A percentile compares a stretch with the other conserved stretches of the same genome.
Conservation (phyloP, 1,140 invertebrate species). For the Drosophila dunni region DNA sequence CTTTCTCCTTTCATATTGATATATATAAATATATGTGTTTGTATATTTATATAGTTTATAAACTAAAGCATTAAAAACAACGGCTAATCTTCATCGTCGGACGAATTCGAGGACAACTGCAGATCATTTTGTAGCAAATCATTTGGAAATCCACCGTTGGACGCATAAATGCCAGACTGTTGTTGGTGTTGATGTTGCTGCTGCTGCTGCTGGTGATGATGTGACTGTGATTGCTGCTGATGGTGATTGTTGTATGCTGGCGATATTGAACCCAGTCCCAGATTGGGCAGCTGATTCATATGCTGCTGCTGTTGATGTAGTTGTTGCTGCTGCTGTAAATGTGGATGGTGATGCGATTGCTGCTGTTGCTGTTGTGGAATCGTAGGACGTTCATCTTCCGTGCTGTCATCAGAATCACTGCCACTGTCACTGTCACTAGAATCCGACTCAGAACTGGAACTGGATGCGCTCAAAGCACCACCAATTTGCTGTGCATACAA, state of each 20-base stretch:
- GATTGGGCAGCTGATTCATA: conserved; percentile 53
- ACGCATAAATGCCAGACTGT: conserved; percentile 73
- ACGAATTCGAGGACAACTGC: conserved; percentile 86
- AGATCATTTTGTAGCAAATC: conserved; percentile 89
- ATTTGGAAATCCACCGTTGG: conserved; percentile 85
- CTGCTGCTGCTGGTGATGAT: conserved; percentile 68
- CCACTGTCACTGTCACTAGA: conserved; percentile 85
- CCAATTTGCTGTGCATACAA: conserved; percentile 69
- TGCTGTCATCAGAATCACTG: conserved; percentile 83
- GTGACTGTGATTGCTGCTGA: conserved; percentile 57
- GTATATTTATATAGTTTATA: conserved; percentile 19
- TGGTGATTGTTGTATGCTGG: conserved; percentile 75
- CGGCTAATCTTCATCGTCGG: conserved; percentile 79
- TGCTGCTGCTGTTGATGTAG: conserved; percentile 52
- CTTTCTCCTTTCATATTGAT: conserved; percentile 8
- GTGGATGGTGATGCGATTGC: conserved; percentile 41
- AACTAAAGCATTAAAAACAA: conserved; percentile 47
- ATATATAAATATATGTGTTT: conserved; percentile 46
- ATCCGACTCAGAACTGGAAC: conserved; percentile 83
- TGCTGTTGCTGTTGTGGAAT: conserved; percentile 30
- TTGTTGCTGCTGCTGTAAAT: conserved; percentile 21
- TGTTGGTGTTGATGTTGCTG: conserved; percentile 65
- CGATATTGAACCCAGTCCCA: conserved; percentile 56
- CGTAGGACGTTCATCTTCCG: conserved; percentile 61
- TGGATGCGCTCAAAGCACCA: conserved; percentile 74